phyloP scores from a whole-genome alignment of 2,797 vertebrate genomes.

The Heliangelus exortis region DNA sequence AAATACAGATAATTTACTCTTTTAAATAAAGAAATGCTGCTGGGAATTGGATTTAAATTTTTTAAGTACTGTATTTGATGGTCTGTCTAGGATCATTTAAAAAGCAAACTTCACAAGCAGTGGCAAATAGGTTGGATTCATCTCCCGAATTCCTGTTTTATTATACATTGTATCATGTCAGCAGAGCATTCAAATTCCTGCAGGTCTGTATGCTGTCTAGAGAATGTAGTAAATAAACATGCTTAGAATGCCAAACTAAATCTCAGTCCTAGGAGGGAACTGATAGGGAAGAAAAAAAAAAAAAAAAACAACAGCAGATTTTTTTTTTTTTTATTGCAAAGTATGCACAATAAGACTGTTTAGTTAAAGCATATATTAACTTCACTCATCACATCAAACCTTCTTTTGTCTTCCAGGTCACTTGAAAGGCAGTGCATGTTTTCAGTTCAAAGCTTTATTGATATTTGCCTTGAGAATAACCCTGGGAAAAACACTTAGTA shows the following conservation, averaged over 20 bases:
- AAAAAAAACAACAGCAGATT: neutral
- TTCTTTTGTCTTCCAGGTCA: neutral
- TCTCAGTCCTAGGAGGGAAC: neutral
- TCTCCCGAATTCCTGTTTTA: neutral
- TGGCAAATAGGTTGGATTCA: neutral
- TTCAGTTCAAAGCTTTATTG: neutral
- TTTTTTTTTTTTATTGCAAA: neutral
- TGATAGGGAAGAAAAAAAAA: neutral
- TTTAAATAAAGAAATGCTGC: neutral
- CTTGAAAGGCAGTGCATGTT: neutral
- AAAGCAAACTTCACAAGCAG: neutral
- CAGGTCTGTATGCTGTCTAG: neutral
- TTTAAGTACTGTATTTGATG: neutral
- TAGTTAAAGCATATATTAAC: neutral
- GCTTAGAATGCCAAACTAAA: slow-evolving; percentile 10
- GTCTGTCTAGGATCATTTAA: neutral
- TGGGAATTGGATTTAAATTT: neutral
- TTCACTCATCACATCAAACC: neutral
- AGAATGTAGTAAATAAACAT: slow-evolving; percentile 39
- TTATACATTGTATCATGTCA: neutral
- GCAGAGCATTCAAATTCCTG: neutral
- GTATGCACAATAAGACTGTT: neutral
- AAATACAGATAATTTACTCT: neutral
- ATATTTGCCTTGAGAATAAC: neutral
- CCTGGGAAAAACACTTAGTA: neutral